Percentiles rank a stretch among this genome's conserved stretches.
Evolutionary conservation across 2,888 invertebrate species (phyloP).

Genomic region (Strigamia crassipes): DNA sequence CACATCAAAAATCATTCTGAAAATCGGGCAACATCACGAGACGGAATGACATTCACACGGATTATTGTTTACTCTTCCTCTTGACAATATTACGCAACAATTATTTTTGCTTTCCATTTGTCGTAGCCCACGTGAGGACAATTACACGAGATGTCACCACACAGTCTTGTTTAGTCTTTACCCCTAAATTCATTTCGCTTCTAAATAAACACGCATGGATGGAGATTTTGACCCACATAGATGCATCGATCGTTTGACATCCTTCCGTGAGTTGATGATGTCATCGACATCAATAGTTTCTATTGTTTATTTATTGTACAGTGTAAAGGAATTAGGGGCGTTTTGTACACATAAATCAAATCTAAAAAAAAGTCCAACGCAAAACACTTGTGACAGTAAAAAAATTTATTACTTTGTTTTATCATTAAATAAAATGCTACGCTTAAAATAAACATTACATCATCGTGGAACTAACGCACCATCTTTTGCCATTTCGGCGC

Average conservation of each 20-base stretch:
- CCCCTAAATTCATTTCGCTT: neutral
- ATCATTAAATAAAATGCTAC: neutral
- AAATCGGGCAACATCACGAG: neutral
- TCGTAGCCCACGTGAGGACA: no score
- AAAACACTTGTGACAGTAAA: neutral
- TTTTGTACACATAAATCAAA: neutral
- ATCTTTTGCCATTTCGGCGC: neutral
- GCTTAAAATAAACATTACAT: conserved; percentile 31
- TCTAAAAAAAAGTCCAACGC: neutral
- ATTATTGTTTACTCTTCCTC: neutral
- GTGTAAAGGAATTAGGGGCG: neutral
- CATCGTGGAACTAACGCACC: neutral
- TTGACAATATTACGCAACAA: neutral
- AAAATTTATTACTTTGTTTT: neutral
- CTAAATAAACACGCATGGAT: no score
- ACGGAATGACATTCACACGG: neutral
- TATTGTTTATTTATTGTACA: neutral
- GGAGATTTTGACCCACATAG: neutral
- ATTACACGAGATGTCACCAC: neutral
- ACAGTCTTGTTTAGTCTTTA: neutral
- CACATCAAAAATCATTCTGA: neutral
- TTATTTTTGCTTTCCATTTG: neutral
- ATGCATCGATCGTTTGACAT: neutral
- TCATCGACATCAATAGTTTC: neutral
- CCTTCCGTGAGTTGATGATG: conserved; percentile 4